phyloP scores from a whole-genome alignment of 2,888 invertebrate species.

The Phragmatobia fuliginosa region DNA sequence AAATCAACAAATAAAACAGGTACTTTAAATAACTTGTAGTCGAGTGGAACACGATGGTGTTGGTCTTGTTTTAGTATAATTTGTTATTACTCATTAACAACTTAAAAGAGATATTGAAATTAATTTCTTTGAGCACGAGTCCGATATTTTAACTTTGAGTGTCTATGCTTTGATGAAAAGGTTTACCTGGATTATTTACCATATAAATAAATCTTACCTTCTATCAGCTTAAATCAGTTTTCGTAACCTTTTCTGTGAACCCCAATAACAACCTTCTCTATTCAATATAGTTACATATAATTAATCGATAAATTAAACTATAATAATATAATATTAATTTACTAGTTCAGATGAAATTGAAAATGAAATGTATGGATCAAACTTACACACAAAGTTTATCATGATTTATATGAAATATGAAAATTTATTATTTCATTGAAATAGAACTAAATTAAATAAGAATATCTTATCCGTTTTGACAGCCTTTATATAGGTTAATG shows the following conservation, averaged over 20 bases:
- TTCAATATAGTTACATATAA: background rate
- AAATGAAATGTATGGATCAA: background rate
- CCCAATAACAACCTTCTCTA: background rate
- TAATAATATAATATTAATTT: background rate
- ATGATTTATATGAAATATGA: no score
- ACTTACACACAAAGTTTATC: conserved; percentile 35
- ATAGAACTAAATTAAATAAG: background rate
- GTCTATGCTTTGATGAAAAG: conserved; percentile 26
- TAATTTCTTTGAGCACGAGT: conserved; percentile 55
- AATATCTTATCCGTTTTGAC: background rate
- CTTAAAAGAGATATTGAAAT: conserved; percentile 56
- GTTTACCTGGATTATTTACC: conserved; percentile 39
- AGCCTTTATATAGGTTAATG: background rate
- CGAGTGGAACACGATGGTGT: conserved; percentile 12
- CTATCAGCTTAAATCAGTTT: background rate
- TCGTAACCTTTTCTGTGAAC: background rate
- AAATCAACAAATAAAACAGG: conserved; percentile 62
- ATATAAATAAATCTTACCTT: conserved; percentile 25
- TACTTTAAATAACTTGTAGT: conserved; percentile 52
- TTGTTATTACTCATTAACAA: conserved; percentile 56
- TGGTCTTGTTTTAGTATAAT: conserved; percentile 48
- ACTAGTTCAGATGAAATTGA: background rate
- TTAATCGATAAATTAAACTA: background rate
- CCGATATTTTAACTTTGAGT: conserved; percentile 48
- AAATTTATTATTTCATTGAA: conserved; percentile 22